Percentiles rank a stretch among this genome's conserved stretches.
Evolutionary conservation across 2,113 vertebrate genomes (phyloP).

Genomic region (Lathamus discolor): DNA sequence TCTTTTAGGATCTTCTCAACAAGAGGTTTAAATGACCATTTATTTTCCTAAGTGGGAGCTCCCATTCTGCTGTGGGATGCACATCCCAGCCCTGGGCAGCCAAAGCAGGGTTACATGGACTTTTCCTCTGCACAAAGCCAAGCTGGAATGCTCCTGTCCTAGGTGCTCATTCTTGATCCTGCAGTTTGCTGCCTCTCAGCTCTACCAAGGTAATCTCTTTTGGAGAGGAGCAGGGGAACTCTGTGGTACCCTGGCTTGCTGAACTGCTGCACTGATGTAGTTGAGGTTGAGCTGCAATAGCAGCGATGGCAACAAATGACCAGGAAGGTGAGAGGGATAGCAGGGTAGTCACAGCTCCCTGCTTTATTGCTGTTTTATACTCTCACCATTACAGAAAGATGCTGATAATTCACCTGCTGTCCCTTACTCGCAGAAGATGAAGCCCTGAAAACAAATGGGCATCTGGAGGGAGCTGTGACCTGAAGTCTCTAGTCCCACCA

Average conservation of each 20-base stretch:
- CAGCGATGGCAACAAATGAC: background rate
- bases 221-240: background rate
- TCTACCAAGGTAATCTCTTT: background rate
- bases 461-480: background rate
- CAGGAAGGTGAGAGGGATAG: background rate
- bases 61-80: background rate
- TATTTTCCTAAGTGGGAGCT: background rate
- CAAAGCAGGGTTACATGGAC: fast-evolving
- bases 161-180: background rate
- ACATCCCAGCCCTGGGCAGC: background rate
- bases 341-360: background rate
- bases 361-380: background rate
- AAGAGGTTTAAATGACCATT: background rate
- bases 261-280: background rate
- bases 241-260: background rate
- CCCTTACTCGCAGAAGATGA: background rate
- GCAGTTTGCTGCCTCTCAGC: background rate
- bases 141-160: background rate
- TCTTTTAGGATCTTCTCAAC: background rate
- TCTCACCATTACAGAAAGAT: background rate
- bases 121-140: background rate
- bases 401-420: background rate
- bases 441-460: background rate
- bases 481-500: background rate
- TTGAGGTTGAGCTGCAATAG: background rate